Evolutionary conservation across 2,888 invertebrate genomes (phyloP).

Genomic region (Tineola bisselliella): DNA sequence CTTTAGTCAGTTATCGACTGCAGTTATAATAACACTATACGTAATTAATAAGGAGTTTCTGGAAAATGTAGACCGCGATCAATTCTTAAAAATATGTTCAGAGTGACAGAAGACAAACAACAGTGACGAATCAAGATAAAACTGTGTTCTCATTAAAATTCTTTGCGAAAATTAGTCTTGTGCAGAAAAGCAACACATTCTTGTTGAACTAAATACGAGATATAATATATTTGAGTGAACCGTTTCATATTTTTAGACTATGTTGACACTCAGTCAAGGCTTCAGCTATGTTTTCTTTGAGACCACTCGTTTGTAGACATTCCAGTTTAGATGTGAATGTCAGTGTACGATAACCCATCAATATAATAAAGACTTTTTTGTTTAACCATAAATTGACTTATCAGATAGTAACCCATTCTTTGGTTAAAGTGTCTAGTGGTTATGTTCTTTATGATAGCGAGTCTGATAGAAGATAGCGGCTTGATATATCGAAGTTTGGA

Average conservation of each 20-base stretch:
- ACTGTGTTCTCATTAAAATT: background rate
- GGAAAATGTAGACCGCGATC: background rate
- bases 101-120: conserved; percentile 1
- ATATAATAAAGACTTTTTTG: conserved; percentile 24
- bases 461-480: background rate
- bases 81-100: background rate
- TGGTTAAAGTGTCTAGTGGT: background rate
- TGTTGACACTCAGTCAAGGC: conserved; percentile 40
- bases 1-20: background rate
- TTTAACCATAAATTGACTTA: background rate
- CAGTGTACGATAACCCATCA: conserved; percentile 39
- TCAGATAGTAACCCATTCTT: background rate
- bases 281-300: conserved; percentile 24
- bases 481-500: background rate
- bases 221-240: conserved; percentile 29
- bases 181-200: conserved; percentile 17
- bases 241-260: conserved; percentile 26
- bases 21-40: background rate
- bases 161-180: background rate
- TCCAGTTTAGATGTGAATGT: background rate
- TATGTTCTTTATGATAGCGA: background rate
- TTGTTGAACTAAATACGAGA: conserved; percentile 20
- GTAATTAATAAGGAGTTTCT: background rate
- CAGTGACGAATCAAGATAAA: background rate
- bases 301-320: background rate